Evolutionary conservation across 2,888 invertebrate genomes (phyloP).

Genomic region (Axea sp.): DNA sequence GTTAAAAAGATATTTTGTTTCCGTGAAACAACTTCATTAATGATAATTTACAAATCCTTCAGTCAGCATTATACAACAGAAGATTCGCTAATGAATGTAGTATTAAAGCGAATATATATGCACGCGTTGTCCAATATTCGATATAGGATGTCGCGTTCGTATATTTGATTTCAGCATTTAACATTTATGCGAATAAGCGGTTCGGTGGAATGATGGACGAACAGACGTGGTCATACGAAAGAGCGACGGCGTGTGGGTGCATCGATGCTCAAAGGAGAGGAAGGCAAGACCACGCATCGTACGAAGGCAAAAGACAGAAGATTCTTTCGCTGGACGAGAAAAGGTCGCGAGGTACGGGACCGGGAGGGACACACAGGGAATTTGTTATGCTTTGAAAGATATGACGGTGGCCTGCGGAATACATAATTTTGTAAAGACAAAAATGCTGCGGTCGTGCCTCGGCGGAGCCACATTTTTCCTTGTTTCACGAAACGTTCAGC

Average conservation of each 20-base stretch:
- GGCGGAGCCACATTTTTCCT: conserved; percentile 78
- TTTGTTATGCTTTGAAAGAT: conserved; percentile 80
- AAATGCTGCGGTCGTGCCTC: conserved; percentile 79
- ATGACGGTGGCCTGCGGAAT: conserved; percentile 79
- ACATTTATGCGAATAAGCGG: conserved; percentile 59
- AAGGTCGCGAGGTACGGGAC: conserved; percentile 60
- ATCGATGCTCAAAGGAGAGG: conserved; percentile 42
- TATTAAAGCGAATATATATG: conserved; percentile 59
- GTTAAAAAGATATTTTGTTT: conserved; percentile 53
- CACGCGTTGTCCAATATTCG: conserved; percentile 53
- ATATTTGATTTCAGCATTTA: conserved; percentile 62
- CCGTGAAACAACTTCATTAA: conserved; percentile 60
- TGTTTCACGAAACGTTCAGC: conserved; percentile 78
- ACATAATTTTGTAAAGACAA: conserved; percentile 80
- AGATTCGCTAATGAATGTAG: conserved; percentile 60
- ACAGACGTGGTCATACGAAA: conserved; percentile 59
- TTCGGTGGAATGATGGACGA: conserved; percentile 57
- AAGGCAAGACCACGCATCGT: conserved; percentile 21
- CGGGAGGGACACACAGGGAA: conserved; percentile 73
- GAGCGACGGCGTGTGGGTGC: conserved; percentile 55
- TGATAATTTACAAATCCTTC: conserved; percentile 59
- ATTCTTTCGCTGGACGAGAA: conserved; percentile 61
- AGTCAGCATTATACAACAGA: conserved; percentile 51
- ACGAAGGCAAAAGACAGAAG: conserved; percentile 50
- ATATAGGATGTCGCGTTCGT: conserved; percentile 58